A percentile compares a stretch with the other conserved stretches of the same genome.
These are phyloP conservation scores for Meiosimyza platycephala DNA, from an alignment of 2,888 invertebrate species.

Conservation along the genomic window DNA sequence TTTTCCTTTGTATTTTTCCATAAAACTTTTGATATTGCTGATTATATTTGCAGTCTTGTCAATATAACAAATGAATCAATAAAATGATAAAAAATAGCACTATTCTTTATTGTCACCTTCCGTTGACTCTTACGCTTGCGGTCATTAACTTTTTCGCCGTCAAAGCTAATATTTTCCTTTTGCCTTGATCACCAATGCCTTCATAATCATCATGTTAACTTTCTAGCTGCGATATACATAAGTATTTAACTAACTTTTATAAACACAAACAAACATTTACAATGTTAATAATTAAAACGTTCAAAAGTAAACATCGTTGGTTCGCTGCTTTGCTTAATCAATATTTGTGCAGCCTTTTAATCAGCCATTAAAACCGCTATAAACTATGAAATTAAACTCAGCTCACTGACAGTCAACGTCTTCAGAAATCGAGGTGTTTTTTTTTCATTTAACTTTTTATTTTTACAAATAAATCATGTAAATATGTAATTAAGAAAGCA, in stretches of 20 bases:
- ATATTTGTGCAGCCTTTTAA: constrained; percentile 20
- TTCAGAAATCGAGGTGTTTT: not conserved
- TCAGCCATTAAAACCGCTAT: constrained; percentile 6
- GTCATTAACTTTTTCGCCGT: no score
- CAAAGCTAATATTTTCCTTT: no score
- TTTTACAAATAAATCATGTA: constrained; percentile 30
- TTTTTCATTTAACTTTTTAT: not conserved
- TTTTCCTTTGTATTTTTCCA: no score
- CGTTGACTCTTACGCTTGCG: no score
- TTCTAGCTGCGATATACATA: no score
- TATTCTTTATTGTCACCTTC: no score
- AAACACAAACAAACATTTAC: not conserved
- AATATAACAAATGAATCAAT: no score
- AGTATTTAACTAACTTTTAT: not conserved
- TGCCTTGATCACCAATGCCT: no score
- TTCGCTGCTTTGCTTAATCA: not conserved
- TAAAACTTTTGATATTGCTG: no score
- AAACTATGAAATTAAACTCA: constrained; percentile 1
- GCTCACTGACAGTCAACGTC: not conserved
- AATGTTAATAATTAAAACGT: constrained; percentile 5
- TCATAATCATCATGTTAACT: no score
- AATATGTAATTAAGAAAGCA: constrained; percentile 31
- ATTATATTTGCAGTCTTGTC: no score
- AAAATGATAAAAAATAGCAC: no score
- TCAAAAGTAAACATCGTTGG: not conserved